Evolutionary conservation across 2,888 invertebrate genomes (phyloP), one percentile per base, ranked within the genome.

Genomic region (Erebia aethiops): DNA sequence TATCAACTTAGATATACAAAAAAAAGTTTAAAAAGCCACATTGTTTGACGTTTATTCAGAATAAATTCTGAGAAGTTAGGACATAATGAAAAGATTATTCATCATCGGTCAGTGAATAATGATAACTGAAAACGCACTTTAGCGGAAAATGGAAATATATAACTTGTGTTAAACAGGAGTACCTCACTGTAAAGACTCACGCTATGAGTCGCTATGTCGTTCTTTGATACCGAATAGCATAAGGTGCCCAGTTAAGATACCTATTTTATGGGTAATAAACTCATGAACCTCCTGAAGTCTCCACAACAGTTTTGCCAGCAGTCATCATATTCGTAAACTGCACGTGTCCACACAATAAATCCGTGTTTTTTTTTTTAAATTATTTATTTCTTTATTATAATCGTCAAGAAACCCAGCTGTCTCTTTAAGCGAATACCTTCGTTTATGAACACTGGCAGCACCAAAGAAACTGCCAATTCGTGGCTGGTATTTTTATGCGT

Each of bases 31-130:
- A 54, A 3, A 10, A 18, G 10, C 16, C 18, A 18, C 9, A 18
- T 54, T 18, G 18, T 18, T 54, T 11, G 18, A 51, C 65, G 69
- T 26, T 51, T 52, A 14, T 26, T 14, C 16, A 43, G 16, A 16
- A 16, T 11, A 3, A 16, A 3, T 60, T 60, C 60, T 16, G 43
- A 43, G 60, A 60, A 60, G 10, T 60, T 60, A 35, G 1, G 57
- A 57, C 57, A 61, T 43, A 18, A 18, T 43, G 11, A 13, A 46
- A 16, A 18, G 1, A 43, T 61, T 61, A 61, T 46, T 61, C 61
- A 61, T 43, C 61, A 43, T 13, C 5, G 1, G 18, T 16, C 41
- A 10, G 18, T 10, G 10, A 43, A 43, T 13, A 43, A 18, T 8
- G 57, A 58, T 46, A 18, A 43, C 18, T 61, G 61, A 61, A 61